These are phyloP conservation scores for Nephrotoma appendiculata DNA, from an alignment of 2,888 invertebrate species.

Conservation along the genomic window DNA sequence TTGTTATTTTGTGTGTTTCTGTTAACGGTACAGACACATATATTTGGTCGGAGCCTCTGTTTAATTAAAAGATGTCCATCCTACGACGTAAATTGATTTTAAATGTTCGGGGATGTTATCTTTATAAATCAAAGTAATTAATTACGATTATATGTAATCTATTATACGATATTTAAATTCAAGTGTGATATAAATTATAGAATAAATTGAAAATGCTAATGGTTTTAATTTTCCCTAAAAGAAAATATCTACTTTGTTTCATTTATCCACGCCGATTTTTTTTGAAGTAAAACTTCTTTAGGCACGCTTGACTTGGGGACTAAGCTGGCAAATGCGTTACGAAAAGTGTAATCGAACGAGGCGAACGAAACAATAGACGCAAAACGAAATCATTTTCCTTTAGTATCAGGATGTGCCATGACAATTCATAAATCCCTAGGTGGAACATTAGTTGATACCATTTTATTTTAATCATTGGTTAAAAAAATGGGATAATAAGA, in stretches of 20 bases:
- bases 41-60: not conserved
- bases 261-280: not conserved
- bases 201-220: not conserved
- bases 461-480: no score
- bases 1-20: not conserved
- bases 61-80: no score
- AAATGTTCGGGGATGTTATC: not conserved
- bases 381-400: no score
- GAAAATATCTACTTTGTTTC: not conserved
- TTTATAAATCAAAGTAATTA: not conserved
- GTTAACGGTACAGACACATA: not conserved
- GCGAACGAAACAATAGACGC: no score
- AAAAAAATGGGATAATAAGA: no score
- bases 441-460: no score
- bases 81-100: not conserved
- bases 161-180: not conserved
- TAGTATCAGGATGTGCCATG: no score
- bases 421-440: no score
- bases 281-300: no score
- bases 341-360: no score
- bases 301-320: no score
- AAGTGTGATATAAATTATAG: not conserved
- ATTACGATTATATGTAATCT: not conserved
- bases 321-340: no score
- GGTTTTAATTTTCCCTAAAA: not conserved